A percentile compares a stretch with the other conserved stretches of the same genome.
These are phyloP conservation scores for Diachasmimorpha longicaudata DNA, from an alignment of 1,140 invertebrate species.

Conservation along the genomic window DNA sequence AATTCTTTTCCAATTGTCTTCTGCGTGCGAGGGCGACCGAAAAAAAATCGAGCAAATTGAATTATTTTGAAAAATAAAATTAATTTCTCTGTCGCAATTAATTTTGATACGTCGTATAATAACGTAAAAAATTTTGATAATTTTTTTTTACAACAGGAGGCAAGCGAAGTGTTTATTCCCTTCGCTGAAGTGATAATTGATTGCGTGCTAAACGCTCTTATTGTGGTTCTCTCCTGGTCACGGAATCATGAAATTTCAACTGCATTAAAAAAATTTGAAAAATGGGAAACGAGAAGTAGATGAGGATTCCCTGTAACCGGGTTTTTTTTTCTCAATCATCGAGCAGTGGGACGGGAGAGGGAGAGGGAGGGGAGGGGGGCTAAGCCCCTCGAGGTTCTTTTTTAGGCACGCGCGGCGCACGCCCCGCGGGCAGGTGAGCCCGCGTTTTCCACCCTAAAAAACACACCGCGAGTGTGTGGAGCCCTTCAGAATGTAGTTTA, in stretches of 20 bases:
- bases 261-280: background rate
- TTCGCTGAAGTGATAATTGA: background rate
- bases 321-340: background rate
- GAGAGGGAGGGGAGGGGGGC: background rate
- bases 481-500: background rate
- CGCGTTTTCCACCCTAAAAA: background rate
- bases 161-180: background rate
- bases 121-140: background rate
- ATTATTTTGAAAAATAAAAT: too few relatives aligned
- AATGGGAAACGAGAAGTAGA: background rate
- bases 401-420: slow-evolving; percentile 44
- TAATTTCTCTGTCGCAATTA: background rate
- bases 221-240: background rate
- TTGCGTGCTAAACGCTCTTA: background rate
- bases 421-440: slow-evolving; percentile 44
- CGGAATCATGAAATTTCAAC: background rate
- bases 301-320: background rate
- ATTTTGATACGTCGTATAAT: background rate
- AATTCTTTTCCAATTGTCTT: too few relatives aligned
- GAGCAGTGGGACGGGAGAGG: too few relatives aligned
- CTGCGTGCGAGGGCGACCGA: too few relatives aligned
- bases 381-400: slow-evolving; percentile 13
- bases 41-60: background rate
- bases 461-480: background rate
- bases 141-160: background rate